Conservation (phyloP, 2,888 invertebrate genomes). For the Ormyrus pomaceus region DNA sequence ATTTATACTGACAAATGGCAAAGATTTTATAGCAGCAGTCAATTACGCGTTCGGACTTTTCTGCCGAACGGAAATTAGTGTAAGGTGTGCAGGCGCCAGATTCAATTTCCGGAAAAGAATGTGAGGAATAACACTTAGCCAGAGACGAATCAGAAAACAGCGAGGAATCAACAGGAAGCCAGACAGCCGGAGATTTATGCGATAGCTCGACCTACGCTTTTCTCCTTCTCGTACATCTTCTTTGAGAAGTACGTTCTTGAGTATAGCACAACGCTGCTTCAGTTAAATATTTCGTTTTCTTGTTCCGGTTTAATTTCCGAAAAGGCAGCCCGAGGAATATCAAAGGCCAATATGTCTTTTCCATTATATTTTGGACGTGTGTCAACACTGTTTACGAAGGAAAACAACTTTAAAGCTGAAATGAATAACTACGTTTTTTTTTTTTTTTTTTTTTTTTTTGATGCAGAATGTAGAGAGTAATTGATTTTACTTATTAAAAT, state of each 20-base stretch:
- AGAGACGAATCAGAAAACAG: conserved; percentile 5
- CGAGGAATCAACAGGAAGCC: conserved; percentile 17
- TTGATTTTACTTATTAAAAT: too few species aligned
- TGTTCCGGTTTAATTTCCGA: conserved; percentile 18
- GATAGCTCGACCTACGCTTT: not conserved
- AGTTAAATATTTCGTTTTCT: not conserved
- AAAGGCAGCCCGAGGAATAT: too few species aligned
- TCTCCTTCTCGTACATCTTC: not conserved
- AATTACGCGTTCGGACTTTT: conserved; percentile 19
- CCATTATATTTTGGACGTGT: too few species aligned
- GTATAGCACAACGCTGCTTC: not conserved
- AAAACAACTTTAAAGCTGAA: too few species aligned
- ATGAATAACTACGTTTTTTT: too few species aligned
- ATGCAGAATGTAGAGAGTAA: too few species aligned
- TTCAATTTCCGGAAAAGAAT: conserved; percentile 34
- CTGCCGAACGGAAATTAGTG: conserved; percentile 17
- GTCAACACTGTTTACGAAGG: too few species aligned
- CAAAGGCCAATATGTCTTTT: too few species aligned
- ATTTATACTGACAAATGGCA: not conserved
- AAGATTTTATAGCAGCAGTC: not conserved
- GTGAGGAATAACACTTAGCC: not conserved
- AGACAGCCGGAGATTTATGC: conserved; percentile 24
- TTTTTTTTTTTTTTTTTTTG: too few species aligned
- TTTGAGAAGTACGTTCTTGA: too few species aligned
- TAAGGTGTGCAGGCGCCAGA: not conserved